Conservation (phyloP, 2,113 vertebrate genomes). For the Vulpes vulpes region DNA sequence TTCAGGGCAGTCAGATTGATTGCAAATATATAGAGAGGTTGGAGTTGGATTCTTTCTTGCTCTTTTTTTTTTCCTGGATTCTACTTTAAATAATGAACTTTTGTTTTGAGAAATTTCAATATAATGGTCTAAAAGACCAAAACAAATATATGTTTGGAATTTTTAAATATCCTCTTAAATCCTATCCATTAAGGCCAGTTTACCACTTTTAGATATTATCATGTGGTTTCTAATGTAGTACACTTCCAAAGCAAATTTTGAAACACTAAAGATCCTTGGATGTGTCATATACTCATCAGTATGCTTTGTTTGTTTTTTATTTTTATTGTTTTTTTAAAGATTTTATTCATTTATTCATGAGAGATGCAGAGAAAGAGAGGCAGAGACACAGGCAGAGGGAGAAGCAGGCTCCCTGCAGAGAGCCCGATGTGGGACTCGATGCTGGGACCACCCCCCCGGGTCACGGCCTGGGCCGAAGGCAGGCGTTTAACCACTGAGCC, state of each 20-base stretch:
- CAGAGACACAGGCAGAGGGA: too few relatives aligned
- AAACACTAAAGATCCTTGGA: background rate
- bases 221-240: background rate
- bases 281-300: background rate
- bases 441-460: too few relatives aligned
- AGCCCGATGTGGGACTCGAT: too few relatives aligned
- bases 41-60: background rate
- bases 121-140: background rate
- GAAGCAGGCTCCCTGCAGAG: too few relatives aligned
- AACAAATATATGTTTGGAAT: slow-evolving; percentile 25
- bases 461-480: too few relatives aligned
- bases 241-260: background rate
- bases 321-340: too few relatives aligned
- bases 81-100: slow-evolving; percentile 14
- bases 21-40: slow-evolving; percentile 44
- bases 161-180: background rate
- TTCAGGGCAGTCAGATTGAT: slow-evolving; percentile 25
- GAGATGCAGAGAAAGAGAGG: too few relatives aligned
- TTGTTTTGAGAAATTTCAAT: slow-evolving; percentile 16
- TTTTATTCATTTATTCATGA: too few relatives aligned
- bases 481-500: too few relatives aligned
- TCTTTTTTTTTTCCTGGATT: background rate
- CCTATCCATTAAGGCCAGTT: background rate
- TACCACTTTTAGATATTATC: background rate
- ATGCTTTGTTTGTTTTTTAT: background rate